Conservation (phyloP, 2,797 vertebrate genomes). For the Valencia hispanica region DNA sequence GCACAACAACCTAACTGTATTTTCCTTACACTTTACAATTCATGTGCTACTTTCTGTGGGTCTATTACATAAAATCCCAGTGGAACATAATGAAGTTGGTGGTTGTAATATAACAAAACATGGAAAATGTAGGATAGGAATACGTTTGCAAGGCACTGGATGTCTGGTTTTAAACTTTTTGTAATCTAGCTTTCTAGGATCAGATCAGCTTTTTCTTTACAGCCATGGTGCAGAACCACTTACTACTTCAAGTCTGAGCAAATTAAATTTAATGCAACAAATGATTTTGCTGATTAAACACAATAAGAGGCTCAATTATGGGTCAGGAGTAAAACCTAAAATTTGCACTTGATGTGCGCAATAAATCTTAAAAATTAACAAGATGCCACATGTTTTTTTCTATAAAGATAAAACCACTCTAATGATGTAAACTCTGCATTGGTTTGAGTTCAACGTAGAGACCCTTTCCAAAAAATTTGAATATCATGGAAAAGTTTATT, state of each 20-base stretch:
- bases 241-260: too few species aligned
- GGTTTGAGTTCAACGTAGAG: not conserved
- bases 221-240: not conserved
- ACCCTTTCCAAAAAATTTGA: too few species aligned
- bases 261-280: not conserved
- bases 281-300: not conserved
- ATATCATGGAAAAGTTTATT: too few species aligned
- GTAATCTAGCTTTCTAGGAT: not conserved
- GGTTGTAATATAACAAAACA: not conserved
- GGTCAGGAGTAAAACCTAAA: not conserved
- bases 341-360: not conserved
- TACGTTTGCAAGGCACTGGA: not conserved
- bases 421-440: not conserved
- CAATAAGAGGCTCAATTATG: not conserved
- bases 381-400: not conserved
- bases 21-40: too few species aligned
- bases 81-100: not conserved
- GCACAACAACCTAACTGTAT: not conserved
- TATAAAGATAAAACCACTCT: not conserved
- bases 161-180: not conserved
- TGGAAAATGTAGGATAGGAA: not conserved
- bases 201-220: not conserved
- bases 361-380: not conserved
- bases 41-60: not conserved
- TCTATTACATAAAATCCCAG: not conserved